phyloP scores from a whole-genome alignment of 1,140 invertebrate species.

The Proctacanthus coquilletti region DNA sequence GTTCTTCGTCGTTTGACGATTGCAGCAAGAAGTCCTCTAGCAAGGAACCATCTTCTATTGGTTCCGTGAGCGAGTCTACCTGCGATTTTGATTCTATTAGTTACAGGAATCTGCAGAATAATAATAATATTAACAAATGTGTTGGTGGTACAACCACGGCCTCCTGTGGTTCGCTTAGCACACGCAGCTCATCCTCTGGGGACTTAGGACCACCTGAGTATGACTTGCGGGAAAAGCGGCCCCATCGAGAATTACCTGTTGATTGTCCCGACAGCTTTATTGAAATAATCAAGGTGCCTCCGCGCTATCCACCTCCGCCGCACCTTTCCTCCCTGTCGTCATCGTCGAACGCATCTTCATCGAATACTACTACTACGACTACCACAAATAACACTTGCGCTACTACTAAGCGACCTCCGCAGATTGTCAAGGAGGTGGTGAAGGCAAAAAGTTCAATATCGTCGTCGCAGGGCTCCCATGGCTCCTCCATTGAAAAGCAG shows the following conservation, averaged over 20 bases:
- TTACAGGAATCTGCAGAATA: slow-evolving; percentile 8
- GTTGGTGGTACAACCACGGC: too few relatives aligned
- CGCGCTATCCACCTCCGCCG: slow-evolving; percentile 50
- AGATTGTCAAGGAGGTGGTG: slow-evolving; percentile 3
- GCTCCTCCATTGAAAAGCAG: slow-evolving; percentile 1
- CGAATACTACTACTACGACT: slow-evolving; percentile 27
- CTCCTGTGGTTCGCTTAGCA: slow-evolving; percentile 9
- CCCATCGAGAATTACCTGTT: slow-evolving; percentile 52
- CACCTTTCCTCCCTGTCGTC: slow-evolving; percentile 24
- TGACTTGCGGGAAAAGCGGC: slow-evolving; percentile 29
- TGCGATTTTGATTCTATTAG: slow-evolving; percentile 15
- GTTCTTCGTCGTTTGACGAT: slow-evolving; percentile 13
- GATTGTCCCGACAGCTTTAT: slow-evolving; percentile 61
- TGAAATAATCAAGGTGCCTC: slow-evolving; percentile 53
- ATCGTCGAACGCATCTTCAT: slow-evolving; percentile 18
- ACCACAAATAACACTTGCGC: slow-evolving; percentile 6
- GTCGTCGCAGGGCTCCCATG: not conserved
- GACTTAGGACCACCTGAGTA: slow-evolving; percentile 21
- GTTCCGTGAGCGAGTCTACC: slow-evolving; percentile 4
- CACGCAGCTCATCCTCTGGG: slow-evolving; percentile 20
- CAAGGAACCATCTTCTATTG: slow-evolving; percentile 3
- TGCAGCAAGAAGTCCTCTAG: slow-evolving; percentile 12
- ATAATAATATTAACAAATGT: slow-evolving; percentile 10
- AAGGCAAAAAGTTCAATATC: not conserved
- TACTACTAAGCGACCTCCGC: slow-evolving; percentile 1